phyloP scores from a whole-genome alignment of 2,113 vertebrate genomes.

The Ctenodactylus gundi region DNA sequence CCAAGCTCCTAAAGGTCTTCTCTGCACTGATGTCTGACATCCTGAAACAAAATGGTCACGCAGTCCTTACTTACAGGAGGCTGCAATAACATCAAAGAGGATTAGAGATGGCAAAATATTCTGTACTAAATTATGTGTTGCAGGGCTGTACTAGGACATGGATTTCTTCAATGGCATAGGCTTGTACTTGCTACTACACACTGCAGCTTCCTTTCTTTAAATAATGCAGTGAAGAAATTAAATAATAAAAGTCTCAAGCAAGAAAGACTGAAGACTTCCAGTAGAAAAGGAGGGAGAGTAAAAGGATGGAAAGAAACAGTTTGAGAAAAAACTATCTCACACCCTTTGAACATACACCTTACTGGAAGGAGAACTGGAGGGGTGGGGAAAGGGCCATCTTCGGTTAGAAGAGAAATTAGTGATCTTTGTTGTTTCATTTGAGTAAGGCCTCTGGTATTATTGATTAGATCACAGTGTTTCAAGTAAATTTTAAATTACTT shows the following conservation, averaged over 20 bases:
- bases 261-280: slow-evolving; percentile 29
- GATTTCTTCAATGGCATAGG: slow-evolving; percentile 38
- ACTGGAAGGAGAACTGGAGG: background rate
- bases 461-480: slow-evolving; percentile 17
- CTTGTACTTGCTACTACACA: slow-evolving; percentile 20
- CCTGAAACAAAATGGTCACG: slow-evolving; percentile 30
- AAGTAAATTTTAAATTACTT: slow-evolving; percentile 45
- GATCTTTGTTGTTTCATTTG: slow-evolving; percentile 31
- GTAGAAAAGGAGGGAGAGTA: background rate
- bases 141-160: background rate
- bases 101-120: background rate
- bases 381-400: background rate
- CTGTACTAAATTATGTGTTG: background rate
- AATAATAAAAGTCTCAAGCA: slow-evolving; percentile 60
- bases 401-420: slow-evolving; percentile 5
- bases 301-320: slow-evolving; percentile 22
- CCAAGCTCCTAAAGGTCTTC: slow-evolving; percentile 33
- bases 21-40: slow-evolving; percentile 17
- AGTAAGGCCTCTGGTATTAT: background rate
- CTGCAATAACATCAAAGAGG: slow-evolving; percentile 2
- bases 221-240: slow-evolving; percentile 70
- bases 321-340: background rate
- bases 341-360: background rate
- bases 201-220: slow-evolving; percentile 60
- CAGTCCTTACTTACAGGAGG: slow-evolving; percentile 16